A percentile compares a stretch with the other conserved stretches of the same genome.
phyloP scores from a whole-genome alignment of 2,113 vertebrate genomes.

The Pedionomus torquatus region DNA sequence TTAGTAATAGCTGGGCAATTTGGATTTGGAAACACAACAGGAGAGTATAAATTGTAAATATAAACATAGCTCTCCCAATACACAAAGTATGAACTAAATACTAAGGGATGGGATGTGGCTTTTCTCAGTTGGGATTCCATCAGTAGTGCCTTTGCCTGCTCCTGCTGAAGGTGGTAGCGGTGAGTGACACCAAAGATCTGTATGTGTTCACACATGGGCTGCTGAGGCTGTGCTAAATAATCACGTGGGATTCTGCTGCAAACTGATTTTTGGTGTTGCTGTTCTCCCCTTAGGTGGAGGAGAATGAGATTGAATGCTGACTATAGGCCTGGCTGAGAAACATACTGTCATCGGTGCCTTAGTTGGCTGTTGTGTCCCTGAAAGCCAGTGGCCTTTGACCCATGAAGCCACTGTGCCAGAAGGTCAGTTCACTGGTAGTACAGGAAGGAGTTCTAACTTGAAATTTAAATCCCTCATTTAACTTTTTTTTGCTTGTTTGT shows the following conservation, averaged over 20 bases:
- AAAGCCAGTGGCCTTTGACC: constrained; percentile 79
- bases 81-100: background rate
- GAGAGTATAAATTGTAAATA: background rate
- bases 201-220: constrained; percentile 78
- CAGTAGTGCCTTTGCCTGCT: constrained; percentile 25
- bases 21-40: background rate
- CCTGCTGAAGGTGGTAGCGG: constrained; percentile 51
- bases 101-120: constrained; percentile 20
- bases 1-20: background rate
- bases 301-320: constrained; percentile 81
- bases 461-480: constrained; percentile 45
- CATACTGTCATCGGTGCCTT: constrained; percentile 85
- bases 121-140: constrained; percentile 8
- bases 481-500: constrained; percentile 59
- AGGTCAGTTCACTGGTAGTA: constrained; percentile 79
- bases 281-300: constrained; percentile 85
- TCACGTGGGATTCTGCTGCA: constrained; percentile 80
- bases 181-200: constrained; percentile 79
- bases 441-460: constrained; percentile 75
- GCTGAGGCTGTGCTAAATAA: constrained; percentile 88
- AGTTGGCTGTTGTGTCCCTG: constrained; percentile 82
- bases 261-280: constrained; percentile 96
- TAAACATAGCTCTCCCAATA: constrained; percentile 7
- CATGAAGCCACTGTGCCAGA: constrained; percentile 84
- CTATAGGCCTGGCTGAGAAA: constrained; percentile 97